Evolutionary conservation across 2,113 vertebrate genomes (phyloP), one percentile per base, ranked within the genome.

Genomic region (Phycodurus eques): DNA sequence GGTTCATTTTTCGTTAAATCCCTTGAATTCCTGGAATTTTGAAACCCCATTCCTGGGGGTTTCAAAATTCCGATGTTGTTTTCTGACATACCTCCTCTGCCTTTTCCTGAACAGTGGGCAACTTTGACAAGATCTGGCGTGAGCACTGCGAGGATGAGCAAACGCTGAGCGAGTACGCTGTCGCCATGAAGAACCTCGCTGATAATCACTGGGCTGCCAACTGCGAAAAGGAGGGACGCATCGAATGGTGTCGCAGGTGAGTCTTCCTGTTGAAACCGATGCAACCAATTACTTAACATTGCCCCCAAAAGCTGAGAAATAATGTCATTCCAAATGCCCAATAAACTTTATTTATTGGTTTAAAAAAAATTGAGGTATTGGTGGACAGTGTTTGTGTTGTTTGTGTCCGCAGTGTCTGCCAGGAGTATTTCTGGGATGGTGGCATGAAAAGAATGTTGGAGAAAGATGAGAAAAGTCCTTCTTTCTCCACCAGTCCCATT

Each of bases 231-330:
- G 96, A 99, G 88, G 96, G 96, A 31, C 96, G 97, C 70, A 99
- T 99, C 81, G 96, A 99, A 72, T 99, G 98, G 98, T 99, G 97
- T 82, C 96, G 96, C 91, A 98, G 98, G 98, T 99, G 44, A 67
- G 65, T 92, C 76, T 68, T 2, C 27, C 2, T 1, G 3, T 22
- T 54, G 19, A 54, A 14, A 10, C 20, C 8, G 53, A 54, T 54
- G 8, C 14, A 2, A 8, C 19, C 20, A 54, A 15, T 14, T 5
- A 51, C 15, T n/a, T n/a, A 19, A 53, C 49, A 10, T 54, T 20
- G 20, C 53, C 53, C 20, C n/a, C 53, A 22, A 19, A 51, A 8
- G 20, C 14, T 22, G n/a, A 10, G 8, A 56, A 56, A 56, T 56
- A 22, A 56, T 20, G 17, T 51, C 1, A 17, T 6, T 17, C 17